These are phyloP conservation scores for Limosa lapponica DNA, from an alignment of 2,797 vertebrate species.

Conservation along the genomic window DNA sequence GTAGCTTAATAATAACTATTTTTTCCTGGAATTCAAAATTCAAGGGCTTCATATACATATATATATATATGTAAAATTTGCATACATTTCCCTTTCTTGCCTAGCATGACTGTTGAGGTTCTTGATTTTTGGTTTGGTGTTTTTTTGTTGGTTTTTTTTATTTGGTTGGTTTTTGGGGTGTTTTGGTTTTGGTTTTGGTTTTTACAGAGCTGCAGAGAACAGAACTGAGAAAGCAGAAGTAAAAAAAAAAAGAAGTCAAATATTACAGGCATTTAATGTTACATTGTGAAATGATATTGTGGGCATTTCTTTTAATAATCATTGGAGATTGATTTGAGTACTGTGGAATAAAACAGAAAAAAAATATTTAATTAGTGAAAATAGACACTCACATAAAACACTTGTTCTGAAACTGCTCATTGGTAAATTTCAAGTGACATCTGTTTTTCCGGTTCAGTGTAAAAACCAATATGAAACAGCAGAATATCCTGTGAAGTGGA, in stretches of 20 bases:
- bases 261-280: not conserved
- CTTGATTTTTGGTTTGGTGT: not conserved
- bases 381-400: not conserved
- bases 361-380: not conserved
- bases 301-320: not conserved
- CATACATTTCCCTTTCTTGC: not conserved
- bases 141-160: too few species aligned
- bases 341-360: not conserved
- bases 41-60: not conserved
- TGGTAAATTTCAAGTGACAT: not conserved
- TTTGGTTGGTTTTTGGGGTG: too few species aligned
- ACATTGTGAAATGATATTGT: not conserved
- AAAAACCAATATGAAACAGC: not conserved
- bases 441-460: not conserved
- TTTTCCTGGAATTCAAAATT: not conserved
- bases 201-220: not conserved
- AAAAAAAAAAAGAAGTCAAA: not conserved
- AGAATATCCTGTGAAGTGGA: not conserved
- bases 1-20: not conserved
- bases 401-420: not conserved
- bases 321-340: not conserved
- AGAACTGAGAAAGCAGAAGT: not conserved
- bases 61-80: not conserved
- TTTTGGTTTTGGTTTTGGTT: not conserved
- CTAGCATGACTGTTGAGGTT: not conserved